Percentiles rank a stretch among this genome's conserved stretches.
These are phyloP conservation scores for Podarcis lilfordi DNA, from an alignment of 2,797 vertebrate genomes.

Conservation along the genomic window DNA sequence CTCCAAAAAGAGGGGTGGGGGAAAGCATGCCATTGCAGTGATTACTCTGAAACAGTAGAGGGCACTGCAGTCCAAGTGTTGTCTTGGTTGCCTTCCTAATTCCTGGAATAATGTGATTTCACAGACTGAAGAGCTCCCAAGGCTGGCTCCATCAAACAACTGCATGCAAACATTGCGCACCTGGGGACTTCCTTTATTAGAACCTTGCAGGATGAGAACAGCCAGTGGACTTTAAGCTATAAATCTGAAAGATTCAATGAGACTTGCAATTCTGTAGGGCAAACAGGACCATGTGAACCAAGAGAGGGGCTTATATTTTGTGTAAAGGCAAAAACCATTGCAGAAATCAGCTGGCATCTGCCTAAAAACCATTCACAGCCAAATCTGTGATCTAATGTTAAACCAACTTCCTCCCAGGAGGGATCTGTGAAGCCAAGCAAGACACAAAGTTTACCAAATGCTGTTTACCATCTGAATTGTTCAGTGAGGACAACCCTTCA, in stretches of 20 bases:
- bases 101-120: constrained; percentile 11
- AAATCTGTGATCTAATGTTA: background rate
- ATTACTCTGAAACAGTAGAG: constrained; percentile 57
- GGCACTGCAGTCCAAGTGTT: constrained; percentile 54
- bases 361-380: constrained; percentile 7
- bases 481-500: background rate
- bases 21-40: background rate
- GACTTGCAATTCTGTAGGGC: background rate
- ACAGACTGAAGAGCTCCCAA: background rate
- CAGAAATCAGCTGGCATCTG: background rate
- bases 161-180: constrained; percentile 24
- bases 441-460: background rate
- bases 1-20: background rate
- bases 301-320: background rate
- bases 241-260: background rate
- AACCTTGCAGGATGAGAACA: fast-evolving
- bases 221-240: fast-evolving
- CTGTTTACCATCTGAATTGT: background rate
- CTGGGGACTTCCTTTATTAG: constrained; percentile 13
- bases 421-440: background rate
- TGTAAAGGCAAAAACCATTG: constrained; percentile 10
- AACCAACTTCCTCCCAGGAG: background rate
- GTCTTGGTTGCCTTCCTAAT: background rate
- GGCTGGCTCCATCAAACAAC: background rate
- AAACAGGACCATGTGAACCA: background rate